phyloP scores from a whole-genome alignment of 2,113 vertebrate species.

The Cynopterus brachyotis region DNA sequence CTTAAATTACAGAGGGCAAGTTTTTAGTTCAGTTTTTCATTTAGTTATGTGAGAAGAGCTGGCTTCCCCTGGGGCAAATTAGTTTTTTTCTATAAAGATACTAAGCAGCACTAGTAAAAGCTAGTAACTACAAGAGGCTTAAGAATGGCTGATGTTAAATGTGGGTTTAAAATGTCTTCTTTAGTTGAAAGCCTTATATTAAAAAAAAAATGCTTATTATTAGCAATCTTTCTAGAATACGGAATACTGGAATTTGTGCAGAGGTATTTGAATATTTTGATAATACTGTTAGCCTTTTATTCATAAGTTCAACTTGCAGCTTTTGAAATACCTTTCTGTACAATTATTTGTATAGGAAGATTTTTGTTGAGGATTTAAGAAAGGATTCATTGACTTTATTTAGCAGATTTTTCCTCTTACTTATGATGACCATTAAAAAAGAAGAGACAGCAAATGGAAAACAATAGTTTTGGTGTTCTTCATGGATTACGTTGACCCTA shows the following conservation, averaged over 20 bases:
- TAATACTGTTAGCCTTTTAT: constrained; percentile 26
- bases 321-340: not conserved
- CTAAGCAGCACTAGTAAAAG: not conserved
- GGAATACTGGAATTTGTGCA: not conserved
- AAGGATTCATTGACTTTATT: constrained; percentile 37
- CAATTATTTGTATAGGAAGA: not conserved
- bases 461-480: not conserved
- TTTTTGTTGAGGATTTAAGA: not conserved
- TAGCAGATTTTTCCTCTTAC: not conserved
- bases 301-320: constrained; percentile 5
- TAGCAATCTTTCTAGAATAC: not conserved
- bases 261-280: constrained; percentile 2
- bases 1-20: not conserved
- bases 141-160: not conserved
- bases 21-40: constrained; percentile 38
- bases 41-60: not conserved
- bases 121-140: not conserved
- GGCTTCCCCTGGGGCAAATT: constrained; percentile 33
- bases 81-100: constrained; percentile 3
- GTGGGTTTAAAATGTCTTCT: constrained; percentile 23
- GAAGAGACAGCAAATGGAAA: not conserved
- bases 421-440: not conserved
- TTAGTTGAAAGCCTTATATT: constrained; percentile 4
- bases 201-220: not conserved
- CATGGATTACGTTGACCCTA: not conserved